Conservation (phyloP, 2,888 invertebrate genomes). For the Polyommatus iphigenia region DNA sequence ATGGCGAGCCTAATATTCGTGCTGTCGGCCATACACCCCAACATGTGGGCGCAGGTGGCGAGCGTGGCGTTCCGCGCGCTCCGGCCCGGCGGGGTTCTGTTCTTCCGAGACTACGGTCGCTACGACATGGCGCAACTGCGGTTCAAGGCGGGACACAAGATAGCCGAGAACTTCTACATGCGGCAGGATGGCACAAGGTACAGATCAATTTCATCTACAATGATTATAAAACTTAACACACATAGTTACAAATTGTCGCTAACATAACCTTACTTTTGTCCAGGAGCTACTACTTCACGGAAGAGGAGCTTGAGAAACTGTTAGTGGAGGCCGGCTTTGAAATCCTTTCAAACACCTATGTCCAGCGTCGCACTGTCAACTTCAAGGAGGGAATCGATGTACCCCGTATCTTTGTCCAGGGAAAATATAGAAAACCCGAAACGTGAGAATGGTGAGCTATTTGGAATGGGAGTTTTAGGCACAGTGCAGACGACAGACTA, state of each 20-base stretch:
- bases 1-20: conserved; percentile 96
- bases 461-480: too few species aligned
- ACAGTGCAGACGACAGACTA: too few species aligned
- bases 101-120: conserved; percentile 96
- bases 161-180: conserved; percentile 95
- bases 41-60: conserved; percentile 84
- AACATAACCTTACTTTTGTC: conserved; percentile 44
- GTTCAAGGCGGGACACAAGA: conserved; percentile 95
- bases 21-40: conserved; percentile 95
- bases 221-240: too few species aligned
- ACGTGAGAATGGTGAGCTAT: conserved; percentile 45
- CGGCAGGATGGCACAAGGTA: conserved; percentile 97
- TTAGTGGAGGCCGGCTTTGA: conserved; percentile 87
- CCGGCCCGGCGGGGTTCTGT: conserved; percentile 87
- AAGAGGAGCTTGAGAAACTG: conserved; percentile 84
- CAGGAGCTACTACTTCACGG: conserved; percentile 90
- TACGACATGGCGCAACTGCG: conserved; percentile 98
- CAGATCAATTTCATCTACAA: conserved; percentile 24
- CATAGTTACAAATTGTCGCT: background rate
- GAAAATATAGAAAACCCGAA: conserved; percentile 84
- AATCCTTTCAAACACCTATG: conserved; percentile 85
- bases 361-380: conserved; percentile 94
- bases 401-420: conserved; percentile 95
- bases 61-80: conserved; percentile 83
- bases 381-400: conserved; percentile 95